Evolutionary conservation across 1,140 invertebrate species (phyloP).

Genomic region (Drosophila ercepeae): DNA sequence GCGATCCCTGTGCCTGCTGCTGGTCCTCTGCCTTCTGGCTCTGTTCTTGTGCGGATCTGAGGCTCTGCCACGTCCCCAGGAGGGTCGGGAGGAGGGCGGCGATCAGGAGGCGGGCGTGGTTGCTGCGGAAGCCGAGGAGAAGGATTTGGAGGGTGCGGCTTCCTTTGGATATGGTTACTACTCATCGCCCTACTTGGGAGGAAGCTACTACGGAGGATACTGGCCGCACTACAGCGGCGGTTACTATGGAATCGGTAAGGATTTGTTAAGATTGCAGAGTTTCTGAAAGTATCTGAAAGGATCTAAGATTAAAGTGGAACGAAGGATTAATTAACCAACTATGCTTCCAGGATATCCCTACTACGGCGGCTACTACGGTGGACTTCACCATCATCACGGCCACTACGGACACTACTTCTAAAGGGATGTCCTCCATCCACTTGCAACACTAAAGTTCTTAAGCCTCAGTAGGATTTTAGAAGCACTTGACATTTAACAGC

Average conservation of each 20-base stretch:
- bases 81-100: slow-evolving; percentile 39
- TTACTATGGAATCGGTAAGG: slow-evolving; percentile 69
- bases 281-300: too few species aligned
- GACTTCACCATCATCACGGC: slow-evolving; percentile 65
- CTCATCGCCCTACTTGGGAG: slow-evolving; percentile 66
- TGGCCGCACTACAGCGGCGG: slow-evolving; percentile 56
- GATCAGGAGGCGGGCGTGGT: slow-evolving; percentile 61
- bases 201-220: slow-evolving; percentile 58
- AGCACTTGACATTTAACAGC: slow-evolving; percentile 13
- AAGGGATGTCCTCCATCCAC: neutral
- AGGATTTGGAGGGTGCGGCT: slow-evolving; percentile 71
- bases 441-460: neutral
- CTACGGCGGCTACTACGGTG: slow-evolving; percentile 78
- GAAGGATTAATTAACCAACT: neutral
- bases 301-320: too few species aligned
- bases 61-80: slow-evolving; percentile 62
- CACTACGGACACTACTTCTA: slow-evolving; percentile 77
- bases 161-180: slow-evolving; percentile 78
- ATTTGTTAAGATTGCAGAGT: neutral
- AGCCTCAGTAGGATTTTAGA: slow-evolving; percentile 34
- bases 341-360: slow-evolving; percentile 68
- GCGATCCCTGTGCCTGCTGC: slow-evolving; percentile 43
- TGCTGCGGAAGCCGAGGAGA: slow-evolving; percentile 62
- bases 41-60: slow-evolving; percentile 31
- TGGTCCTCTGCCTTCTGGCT: slow-evolving; percentile 49